phyloP scores from a whole-genome alignment of 2,888 invertebrate species.

The Chymomyza amoena region DNA sequence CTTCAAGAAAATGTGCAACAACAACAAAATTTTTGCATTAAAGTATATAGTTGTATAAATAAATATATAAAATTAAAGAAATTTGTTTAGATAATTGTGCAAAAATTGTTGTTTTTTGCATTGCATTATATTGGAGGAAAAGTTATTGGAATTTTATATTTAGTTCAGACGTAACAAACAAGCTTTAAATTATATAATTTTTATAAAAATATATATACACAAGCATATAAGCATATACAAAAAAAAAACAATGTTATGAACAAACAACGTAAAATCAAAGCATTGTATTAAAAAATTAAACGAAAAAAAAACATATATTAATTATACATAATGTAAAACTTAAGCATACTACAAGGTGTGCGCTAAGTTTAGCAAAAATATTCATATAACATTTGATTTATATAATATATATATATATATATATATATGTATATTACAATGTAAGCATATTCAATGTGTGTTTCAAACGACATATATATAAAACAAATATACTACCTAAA shows the following conservation, averaged over 20 bases:
- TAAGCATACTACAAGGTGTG: slow-evolving; percentile 28
- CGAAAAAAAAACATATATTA: slow-evolving; percentile 28
- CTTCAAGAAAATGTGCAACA: slow-evolving; percentile 39
- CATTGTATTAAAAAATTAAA: slow-evolving; percentile 11
- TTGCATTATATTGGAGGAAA: slow-evolving; percentile 36
- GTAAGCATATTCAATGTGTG: slow-evolving; percentile 61
- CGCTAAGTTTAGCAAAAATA: slow-evolving; percentile 33
- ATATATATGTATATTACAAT: slow-evolving; percentile 42
- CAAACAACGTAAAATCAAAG: slow-evolving; percentile 21
- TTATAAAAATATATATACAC: slow-evolving; percentile 71
- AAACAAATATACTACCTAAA: background rate
- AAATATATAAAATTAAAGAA: slow-evolving; percentile 2
- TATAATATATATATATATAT: slow-evolving; percentile 34
- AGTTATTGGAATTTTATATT: slow-evolving; percentile 62
- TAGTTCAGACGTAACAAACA: slow-evolving; percentile 72
- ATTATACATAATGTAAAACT: slow-evolving; percentile 35
- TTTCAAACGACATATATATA: slow-evolving; percentile 29
- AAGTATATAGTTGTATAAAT: background rate
- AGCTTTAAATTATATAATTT: slow-evolving; percentile 74
- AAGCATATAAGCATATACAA: slow-evolving; percentile 29
- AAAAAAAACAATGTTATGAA: slow-evolving; percentile 11
- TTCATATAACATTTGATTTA: slow-evolving; percentile 41
- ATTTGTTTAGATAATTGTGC: slow-evolving; percentile 43
- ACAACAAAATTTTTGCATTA: slow-evolving; percentile 8
- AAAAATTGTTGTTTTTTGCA: slow-evolving; percentile 32